Base-by-base conservation (phyloP, 2,113 vertebrate genomes). In the Aythya baeri region DNA sequence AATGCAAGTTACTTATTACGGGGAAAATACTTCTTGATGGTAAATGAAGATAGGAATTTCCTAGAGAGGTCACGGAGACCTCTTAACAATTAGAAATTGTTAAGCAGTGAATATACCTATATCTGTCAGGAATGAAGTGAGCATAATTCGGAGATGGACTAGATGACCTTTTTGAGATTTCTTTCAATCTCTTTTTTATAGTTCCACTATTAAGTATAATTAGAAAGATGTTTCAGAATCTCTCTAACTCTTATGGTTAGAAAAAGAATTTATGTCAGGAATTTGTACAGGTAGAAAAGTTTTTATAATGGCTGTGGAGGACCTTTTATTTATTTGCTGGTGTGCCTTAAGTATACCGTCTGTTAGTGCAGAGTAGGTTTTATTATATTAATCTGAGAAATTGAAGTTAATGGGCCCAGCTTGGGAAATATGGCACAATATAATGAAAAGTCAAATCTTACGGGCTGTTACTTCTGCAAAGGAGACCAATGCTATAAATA, bases 1-100 rank as follows among this genome's bases (percentile, higher is more conserved):
- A 76, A 73, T 70, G 58, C 44, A 70, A 82, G 89, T 94, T 94
- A 95, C 74, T 95, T 89, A 94, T 92, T 95, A 96, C 87, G 78
- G 50, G 17, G 84, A 32, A 88, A 89, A 92, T 65, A 65, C 7
- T 83, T 87, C 62, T 87, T 85, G 94, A 73, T 91, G 71, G 62
- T 84, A 95, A 97, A 55, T 59, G 89, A 95, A 94, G 78, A 74
- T 74, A 94, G 78, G 84, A 97, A 97, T 97, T 96, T 96, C 81
- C 84, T 91, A 78, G 54, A 92, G 58, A 89, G 94, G 93, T 94
- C 91, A 94, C 4, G 71, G 86, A 95, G 91, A 94, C 89, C 87
- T 94, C 89, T 49, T 49, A 49, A 70, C 55, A 9, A 73, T 76
- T 76, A 94, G 54, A 92, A 94, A 89, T 3, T 76, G 62, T 85